Base-by-base conservation (phyloP, 2,113 vertebrate genomes). In the Epinephelus fuscoguttatus region DNA sequence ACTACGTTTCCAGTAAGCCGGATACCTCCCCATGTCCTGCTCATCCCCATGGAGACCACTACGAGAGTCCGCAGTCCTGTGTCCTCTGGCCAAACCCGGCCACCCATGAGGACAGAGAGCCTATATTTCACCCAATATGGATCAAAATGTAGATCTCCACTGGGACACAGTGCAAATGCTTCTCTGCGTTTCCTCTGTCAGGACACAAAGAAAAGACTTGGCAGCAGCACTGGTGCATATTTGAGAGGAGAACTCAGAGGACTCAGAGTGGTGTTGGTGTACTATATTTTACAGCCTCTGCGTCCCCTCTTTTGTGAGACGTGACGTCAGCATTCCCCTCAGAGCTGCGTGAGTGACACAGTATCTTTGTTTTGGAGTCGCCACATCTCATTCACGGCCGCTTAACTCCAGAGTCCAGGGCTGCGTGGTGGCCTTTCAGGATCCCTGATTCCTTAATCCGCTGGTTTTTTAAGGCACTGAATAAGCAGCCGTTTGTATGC, bases 1-100 rank as follows among this genome's bases (percentile, higher is more conserved):
- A 93, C 73, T 84, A 88, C 37, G 89, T 94, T 96, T 95, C 95
- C 94, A 95, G 94, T 95, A 96, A 96, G 90, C 90, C 77, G 72
- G 94, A 96, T 95, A 90, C 91, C 94, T 95, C 87, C 85, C 70
- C 83, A 84, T 40, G 92, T 80, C 88, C 89, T 88, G 76, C 84
- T 79, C 88, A 71, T 94, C 87, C 63, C 94, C 95, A 94, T 94
- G 94, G 93, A 76, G 92, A 95, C 93, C 82, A 88, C 89, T 83
- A 91, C 73, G 82, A 81, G 67, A 56, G 83, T 75, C 80, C 71
- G 80, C 91, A 69, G 84, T 61, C 81, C 78, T 66, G 84, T 75
- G 89, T 84, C 84, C 78, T 19, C 80, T 53, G 77, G 81, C 91
- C 92, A 88, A 90, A 55, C 67, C 50, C 56, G 93, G 89, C 94